Conservation (phyloP, 92 coral and sea anemone species). For the Zoanthus sansibaricus region DNA sequence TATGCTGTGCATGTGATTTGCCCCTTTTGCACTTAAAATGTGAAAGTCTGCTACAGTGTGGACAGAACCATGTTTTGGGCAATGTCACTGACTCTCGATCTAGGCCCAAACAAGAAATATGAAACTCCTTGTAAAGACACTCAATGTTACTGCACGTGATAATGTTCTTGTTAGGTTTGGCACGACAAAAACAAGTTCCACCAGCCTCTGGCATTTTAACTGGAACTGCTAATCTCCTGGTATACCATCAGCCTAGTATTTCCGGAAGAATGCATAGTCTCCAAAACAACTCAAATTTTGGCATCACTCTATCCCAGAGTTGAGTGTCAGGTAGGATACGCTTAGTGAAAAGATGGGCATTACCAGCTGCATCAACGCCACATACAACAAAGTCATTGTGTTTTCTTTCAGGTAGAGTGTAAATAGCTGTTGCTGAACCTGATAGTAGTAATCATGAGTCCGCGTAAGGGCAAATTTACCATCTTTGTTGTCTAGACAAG, state of each 20-base stretch:
- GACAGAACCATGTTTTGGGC: slow-evolving; percentile 51
- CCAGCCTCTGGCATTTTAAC: slow-evolving; percentile 9
- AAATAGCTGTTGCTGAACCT: slow-evolving; percentile 27
- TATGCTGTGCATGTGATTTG: not conserved
- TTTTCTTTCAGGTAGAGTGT: not conserved
- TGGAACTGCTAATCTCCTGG: slow-evolving; percentile 30
- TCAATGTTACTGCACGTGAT: slow-evolving; percentile 55
- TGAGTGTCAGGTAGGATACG: slow-evolving; percentile 32
- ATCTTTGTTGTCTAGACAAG: not conserved
- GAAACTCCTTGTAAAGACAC: slow-evolving; percentile 43
- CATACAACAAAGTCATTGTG: slow-evolving; percentile 39
- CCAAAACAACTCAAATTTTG: slow-evolving; percentile 62
- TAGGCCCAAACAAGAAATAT: slow-evolving; percentile 23
- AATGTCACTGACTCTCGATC: slow-evolving; percentile 19
- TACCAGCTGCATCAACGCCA: not conserved
- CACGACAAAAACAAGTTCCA: slow-evolving; percentile 64
- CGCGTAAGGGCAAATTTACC: no score
- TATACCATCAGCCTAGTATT: slow-evolving; percentile 67
- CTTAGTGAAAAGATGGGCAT: slow-evolving; percentile 29
- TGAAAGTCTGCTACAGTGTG: slow-evolving; percentile 59
- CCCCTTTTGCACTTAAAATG: slow-evolving; percentile 41
- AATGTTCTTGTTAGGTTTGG: slow-evolving; percentile 33
- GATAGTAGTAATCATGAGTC: slow-evolving; percentile 12
- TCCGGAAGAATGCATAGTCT: slow-evolving; percentile 59
- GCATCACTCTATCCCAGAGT: slow-evolving; percentile 47